A percentile compares a stretch with the other conserved stretches of the same genome.
phyloP scores from a whole-genome alignment of 2,888 invertebrate genomes.

The Mystacides longicornis region DNA sequence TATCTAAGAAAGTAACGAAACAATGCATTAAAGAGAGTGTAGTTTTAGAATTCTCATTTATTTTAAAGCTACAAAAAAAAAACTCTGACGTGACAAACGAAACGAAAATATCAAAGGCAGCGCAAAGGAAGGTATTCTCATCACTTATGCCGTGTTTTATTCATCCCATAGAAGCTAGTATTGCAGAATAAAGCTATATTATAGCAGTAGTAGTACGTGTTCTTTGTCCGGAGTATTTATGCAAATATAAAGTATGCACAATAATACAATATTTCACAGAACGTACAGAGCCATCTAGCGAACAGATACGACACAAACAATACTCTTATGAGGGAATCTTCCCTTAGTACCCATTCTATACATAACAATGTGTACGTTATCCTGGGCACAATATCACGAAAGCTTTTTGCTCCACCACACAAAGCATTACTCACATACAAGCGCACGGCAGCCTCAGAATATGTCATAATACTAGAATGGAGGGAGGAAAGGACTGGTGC shows the following conservation, averaged over 20 bases:
- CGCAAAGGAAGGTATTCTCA: conserved; percentile 25
- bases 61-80: conserved; percentile 21
- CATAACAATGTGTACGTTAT: conserved; percentile 16
- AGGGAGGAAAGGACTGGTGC: conserved; percentile 18
- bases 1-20: no score
- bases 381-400: conserved; percentile 12
- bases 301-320: conserved; percentile 17
- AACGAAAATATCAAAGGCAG: conserved; percentile 19
- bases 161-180: conserved; percentile 26
- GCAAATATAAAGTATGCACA: conserved; percentile 15
- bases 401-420: conserved; percentile 22
- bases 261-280: not conserved
- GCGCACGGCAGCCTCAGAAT: conserved; percentile 16
- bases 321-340: conserved; percentile 16
- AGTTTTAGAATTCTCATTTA: conserved; percentile 23
- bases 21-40: no score
- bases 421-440: conserved; percentile 19
- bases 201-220: no score
- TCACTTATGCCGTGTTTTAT: conserved; percentile 25
- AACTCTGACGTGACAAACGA: conserved; percentile 22
- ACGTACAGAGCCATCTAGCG: conserved; percentile 17
- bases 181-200: conserved; percentile 21
- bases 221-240: conserved; percentile 17
- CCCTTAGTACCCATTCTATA: conserved; percentile 17
- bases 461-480: conserved; percentile 15